Conservation (phyloP, 2,888 invertebrate genomes). For the Eurytoma adleriae region DNA sequence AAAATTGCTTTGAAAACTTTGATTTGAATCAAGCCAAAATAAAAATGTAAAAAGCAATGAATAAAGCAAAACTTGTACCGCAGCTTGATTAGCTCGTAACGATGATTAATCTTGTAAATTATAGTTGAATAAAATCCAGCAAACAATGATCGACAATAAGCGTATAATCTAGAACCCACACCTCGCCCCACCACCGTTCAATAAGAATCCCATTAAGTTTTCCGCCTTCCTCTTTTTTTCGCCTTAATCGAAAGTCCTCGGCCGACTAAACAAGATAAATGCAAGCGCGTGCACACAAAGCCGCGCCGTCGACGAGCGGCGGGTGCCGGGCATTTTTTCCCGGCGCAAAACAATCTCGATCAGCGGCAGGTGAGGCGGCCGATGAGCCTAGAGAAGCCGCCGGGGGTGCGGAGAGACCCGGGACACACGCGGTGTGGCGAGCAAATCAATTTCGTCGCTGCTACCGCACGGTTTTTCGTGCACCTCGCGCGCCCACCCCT, state of each 20-base stretch:
- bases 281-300: constrained; percentile 12
- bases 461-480: constrained; percentile 48
- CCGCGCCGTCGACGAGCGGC: not conserved
- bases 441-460: constrained; percentile 53
- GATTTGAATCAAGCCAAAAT: too few relatives aligned
- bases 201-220: constrained; percentile 50
- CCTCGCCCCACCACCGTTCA: constrained; percentile 37
- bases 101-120: too few relatives aligned
- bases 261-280: constrained; percentile 54
- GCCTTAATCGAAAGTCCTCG: constrained; percentile 46
- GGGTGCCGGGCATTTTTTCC: constrained; percentile 6
- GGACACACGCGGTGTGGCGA: constrained; percentile 27
- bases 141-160: constrained; percentile 17
- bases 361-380: constrained; percentile 46
- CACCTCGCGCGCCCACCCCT: constrained; percentile 39
- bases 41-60: too few relatives aligned
- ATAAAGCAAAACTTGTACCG: too few relatives aligned
- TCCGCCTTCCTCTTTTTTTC: not conserved
- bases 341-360: constrained; percentile 46
- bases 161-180: constrained; percentile 31
- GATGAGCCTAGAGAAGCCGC: constrained; percentile 22
- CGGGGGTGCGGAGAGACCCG: not conserved
- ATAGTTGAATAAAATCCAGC: not conserved
- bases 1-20: too few relatives aligned
- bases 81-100: too few relatives aligned